A percentile compares a stretch with the other conserved stretches of the same genome.
These are phyloP conservation scores for Arctocebus calabarensis DNA, from an alignment of 2,797 vertebrate genomes.

Conservation along the genomic window DNA sequence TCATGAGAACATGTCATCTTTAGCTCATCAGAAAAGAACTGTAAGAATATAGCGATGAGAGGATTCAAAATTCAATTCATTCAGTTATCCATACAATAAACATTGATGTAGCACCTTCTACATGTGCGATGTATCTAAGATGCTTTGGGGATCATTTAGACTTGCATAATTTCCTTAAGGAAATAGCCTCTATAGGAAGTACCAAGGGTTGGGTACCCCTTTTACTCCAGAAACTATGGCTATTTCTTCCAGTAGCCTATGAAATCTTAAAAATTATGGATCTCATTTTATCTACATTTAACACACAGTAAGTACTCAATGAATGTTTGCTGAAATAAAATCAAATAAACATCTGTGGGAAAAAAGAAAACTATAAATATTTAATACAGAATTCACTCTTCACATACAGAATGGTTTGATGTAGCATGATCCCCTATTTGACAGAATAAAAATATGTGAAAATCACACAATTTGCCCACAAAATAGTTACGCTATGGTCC, in stretches of 20 bases:
- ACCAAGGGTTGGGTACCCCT: neutral
- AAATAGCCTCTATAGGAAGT: neutral
- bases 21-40: neutral
- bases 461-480: slow-evolving; percentile 64
- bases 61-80: neutral
- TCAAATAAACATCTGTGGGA: slow-evolving; percentile 62
- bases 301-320: neutral
- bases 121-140: neutral
- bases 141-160: neutral
- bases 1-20: neutral
- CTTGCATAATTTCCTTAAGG: neutral
- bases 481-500: slow-evolving; percentile 56
- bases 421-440: slow-evolving; percentile 25
- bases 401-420: slow-evolving; percentile 52
- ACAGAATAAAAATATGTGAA: slow-evolving; percentile 67
- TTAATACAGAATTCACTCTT: slow-evolving; percentile 48
- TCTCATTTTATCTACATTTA: slow-evolving; percentile 47
- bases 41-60: slow-evolving; percentile 6
- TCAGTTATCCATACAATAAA: neutral
- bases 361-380: slow-evolving; percentile 68
- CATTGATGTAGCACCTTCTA: neutral
- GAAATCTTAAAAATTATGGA: neutral
- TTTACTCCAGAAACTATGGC: neutral
- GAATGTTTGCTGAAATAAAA: slow-evolving; percentile 60
- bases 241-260: neutral